These are phyloP conservation scores for Anarrhichthys ocellatus DNA, from an alignment of 2,113 vertebrate species.

Conservation along the genomic window DNA sequence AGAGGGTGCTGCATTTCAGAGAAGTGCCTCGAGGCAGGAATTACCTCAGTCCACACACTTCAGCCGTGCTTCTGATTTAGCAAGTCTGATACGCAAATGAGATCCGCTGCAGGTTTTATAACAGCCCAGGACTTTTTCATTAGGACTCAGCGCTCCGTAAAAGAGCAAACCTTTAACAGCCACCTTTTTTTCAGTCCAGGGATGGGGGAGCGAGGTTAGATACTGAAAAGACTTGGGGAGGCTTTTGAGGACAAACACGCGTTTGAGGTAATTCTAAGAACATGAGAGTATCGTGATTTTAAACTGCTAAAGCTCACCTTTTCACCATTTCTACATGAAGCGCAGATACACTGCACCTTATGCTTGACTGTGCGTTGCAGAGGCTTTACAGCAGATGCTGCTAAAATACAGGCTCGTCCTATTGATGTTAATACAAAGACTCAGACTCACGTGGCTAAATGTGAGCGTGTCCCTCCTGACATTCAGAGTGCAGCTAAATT, in stretches of 20 bases:
- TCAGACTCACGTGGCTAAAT: constrained; percentile 3
- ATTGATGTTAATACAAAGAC: not conserved
- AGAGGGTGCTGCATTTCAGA: constrained; percentile 11
- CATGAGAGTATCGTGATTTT: not conserved
- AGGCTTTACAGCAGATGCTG: not conserved
- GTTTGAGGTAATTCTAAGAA: not conserved
- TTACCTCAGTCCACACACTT: constrained; percentile 48
- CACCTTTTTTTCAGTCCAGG: not conserved
- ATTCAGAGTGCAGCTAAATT: constrained; percentile 29
- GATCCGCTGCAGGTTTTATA: constrained; percentile 37
- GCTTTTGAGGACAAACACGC: not conserved
- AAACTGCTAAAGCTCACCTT: not conserved
- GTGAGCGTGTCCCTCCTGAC: constrained; percentile 19
- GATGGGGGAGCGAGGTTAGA: not conserved
- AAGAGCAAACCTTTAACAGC: constrained; percentile 11
- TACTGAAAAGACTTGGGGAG: not conserved
- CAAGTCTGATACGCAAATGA: constrained; percentile 48
- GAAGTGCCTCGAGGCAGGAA: constrained; percentile 45
- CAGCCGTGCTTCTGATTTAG: constrained; percentile 44
- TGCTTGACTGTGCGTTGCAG: not conserved
- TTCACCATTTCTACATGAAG: no score
- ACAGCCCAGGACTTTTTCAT: constrained; percentile 40
- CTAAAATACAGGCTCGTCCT: not conserved
- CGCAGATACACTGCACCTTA: no score
- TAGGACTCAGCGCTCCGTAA: not conserved